A percentile compares a stretch with the other conserved stretches of the same genome.
phyloP scores from a whole-genome alignment of 2,888 invertebrate species.

The Acanthosepion pharaonis region DNA sequence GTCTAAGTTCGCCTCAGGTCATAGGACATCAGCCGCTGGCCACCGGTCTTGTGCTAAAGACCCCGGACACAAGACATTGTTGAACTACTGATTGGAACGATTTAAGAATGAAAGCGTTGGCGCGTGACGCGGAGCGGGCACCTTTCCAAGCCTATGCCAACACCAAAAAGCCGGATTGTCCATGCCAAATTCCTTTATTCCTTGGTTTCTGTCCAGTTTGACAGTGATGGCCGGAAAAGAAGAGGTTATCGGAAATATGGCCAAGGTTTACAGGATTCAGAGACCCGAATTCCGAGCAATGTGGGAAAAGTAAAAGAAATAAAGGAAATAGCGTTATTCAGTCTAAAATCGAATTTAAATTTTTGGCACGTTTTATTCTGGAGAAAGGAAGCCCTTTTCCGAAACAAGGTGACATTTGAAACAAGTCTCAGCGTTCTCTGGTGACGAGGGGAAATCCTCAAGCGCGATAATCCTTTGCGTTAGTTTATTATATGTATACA shows the following conservation, averaged over 20 bases:
- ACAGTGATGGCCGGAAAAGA: neutral
- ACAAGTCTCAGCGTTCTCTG: too few species aligned
- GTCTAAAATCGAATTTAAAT: too few species aligned
- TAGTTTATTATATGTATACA: too few species aligned
- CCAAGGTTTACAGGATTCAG: neutral
- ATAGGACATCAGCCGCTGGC: neutral
- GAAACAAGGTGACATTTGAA: too few species aligned
- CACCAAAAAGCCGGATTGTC: neutral
- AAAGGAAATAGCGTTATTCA: too few species aligned
- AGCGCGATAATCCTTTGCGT: too few species aligned
- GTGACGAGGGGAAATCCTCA: too few species aligned
- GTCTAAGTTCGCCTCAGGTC: neutral
- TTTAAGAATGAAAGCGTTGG: neutral
- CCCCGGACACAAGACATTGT: neutral
- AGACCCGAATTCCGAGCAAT: neutral
- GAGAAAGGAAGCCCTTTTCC: conserved; percentile 48
- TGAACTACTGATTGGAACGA: neutral
- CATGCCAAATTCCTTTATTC: neutral
- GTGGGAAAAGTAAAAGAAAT: neutral
- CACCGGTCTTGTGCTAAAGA: conserved; percentile 7
- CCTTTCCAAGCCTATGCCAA: neutral
- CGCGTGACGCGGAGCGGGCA: neutral
- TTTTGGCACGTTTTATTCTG: conserved; percentile 41
- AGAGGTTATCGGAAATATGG: neutral
- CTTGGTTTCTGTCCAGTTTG: neutral